These are phyloP conservation scores for Drosophila kanekoi DNA, from an alignment of 2,888 invertebrate genomes.

Conservation along the genomic window DNA sequence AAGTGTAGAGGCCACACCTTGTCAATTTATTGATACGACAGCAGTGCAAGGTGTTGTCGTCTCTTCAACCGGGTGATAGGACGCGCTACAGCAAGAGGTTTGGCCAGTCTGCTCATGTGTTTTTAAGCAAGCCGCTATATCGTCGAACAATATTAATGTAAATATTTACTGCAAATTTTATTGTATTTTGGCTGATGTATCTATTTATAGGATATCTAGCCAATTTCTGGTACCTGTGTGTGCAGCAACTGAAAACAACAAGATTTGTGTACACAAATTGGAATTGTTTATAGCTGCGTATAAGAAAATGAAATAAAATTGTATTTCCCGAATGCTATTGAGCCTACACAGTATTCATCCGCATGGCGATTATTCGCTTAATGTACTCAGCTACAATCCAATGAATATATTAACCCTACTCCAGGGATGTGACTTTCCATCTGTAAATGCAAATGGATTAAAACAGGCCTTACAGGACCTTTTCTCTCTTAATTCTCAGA, in stretches of 20 bases:
- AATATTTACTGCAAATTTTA: too few species aligned
- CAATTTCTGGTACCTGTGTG: not conserved
- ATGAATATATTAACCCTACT: constrained; percentile 4
- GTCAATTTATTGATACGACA: too few species aligned
- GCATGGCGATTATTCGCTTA: constrained; percentile 10
- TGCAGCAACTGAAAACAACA: not conserved
- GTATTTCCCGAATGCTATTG: constrained; percentile 5
- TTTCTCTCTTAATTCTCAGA: not conserved
- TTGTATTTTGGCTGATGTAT: not conserved
- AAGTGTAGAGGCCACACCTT: too few species aligned
- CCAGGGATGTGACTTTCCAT: not conserved
- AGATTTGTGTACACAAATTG: constrained; percentile 2
- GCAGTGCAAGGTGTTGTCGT: too few species aligned
- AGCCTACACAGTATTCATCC: not conserved
- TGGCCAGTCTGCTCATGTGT: too few species aligned
- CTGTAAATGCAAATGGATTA: constrained; percentile 9
- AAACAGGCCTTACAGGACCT: constrained; percentile 10
- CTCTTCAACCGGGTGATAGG: too few species aligned
- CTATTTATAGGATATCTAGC: constrained; percentile 1
- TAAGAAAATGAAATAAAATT: not conserved
- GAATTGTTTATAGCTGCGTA: constrained; percentile 11
- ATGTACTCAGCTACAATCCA: constrained; percentile 14
- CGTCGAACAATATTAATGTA: too few species aligned
- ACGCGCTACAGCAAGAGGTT: too few species aligned
- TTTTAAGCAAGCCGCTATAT: too few species aligned